A percentile compares a stretch with the other conserved stretches of the same genome.
Evolutionary conservation across 2,888 invertebrate genomes (phyloP).

Genomic region (Osmoderma eremita): DNA sequence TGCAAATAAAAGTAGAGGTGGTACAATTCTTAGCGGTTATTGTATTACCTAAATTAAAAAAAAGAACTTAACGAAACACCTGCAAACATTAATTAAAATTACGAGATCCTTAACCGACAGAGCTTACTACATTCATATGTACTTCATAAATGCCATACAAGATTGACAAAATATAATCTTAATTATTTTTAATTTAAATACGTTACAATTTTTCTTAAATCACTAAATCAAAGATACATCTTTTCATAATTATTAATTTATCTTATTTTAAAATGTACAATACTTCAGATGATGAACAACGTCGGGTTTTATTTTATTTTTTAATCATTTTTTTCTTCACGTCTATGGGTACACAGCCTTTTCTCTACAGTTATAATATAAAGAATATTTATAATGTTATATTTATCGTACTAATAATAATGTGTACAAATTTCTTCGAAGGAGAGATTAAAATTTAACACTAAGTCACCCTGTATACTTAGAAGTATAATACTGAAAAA

Average conservation of each 20-base stretch:
- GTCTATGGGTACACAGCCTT: slow-evolving; percentile 19
- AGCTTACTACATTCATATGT: too few relatives aligned
- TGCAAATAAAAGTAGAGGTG: too few relatives aligned
- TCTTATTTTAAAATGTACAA: background rate
- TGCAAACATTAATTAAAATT: background rate
- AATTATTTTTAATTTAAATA: too few relatives aligned
- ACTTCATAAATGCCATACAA: too few relatives aligned
- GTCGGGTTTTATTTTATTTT: background rate
- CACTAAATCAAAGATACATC: background rate
- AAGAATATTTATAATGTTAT: slow-evolving; percentile 45
- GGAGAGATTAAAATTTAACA: slow-evolving; percentile 33
- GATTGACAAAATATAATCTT: too few relatives aligned
- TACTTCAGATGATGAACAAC: background rate
- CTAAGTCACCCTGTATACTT: slow-evolving; percentile 48
- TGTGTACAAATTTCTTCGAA: slow-evolving; percentile 35
- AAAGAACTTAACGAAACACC: too few relatives aligned
- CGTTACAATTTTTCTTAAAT: too few relatives aligned
- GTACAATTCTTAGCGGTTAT: background rate
- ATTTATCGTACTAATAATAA: slow-evolving; percentile 46
- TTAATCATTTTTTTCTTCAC: slow-evolving; percentile 1
- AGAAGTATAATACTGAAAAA: slow-evolving; percentile 49
- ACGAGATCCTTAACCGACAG: slow-evolving; percentile 18
- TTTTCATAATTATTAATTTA: background rate
- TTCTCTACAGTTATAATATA: slow-evolving; percentile 35
- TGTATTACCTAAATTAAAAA: background rate